A percentile compares a stretch with the other conserved stretches of the same genome.
Evolutionary conservation across 64 coral and sea anemone species (phyloP).

Genomic region (Montipora cactus): DNA sequence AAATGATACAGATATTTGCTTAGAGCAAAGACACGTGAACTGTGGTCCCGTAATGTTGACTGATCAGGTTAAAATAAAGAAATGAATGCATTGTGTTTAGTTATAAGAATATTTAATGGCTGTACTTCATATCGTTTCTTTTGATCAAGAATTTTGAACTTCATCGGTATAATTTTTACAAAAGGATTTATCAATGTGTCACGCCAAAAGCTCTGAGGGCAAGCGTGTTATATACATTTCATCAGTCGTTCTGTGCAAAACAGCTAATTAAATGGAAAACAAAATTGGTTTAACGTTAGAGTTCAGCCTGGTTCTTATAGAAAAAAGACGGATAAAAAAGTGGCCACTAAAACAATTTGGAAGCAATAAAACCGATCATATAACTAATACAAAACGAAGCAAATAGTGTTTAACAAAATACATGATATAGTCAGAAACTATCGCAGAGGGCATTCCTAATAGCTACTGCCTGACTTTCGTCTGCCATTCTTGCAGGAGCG

Average conservation of each 20-base stretch:
- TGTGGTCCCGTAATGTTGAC: not conserved
- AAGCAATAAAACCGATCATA: conserved; percentile 9
- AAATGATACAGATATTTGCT: conserved; percentile 22
- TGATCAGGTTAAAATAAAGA: conserved; percentile 30
- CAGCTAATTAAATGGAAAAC: not conserved
- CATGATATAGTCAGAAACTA: conserved; percentile 19
- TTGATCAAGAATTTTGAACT: not conserved
- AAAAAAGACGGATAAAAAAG: conserved; percentile 6
- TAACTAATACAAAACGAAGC: conserved; percentile 10
- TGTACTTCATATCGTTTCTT: conserved; percentile 32
- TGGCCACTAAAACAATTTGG: conserved; percentile 2
- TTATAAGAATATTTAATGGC: conserved; percentile 34
- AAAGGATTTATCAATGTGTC: conserved; percentile 11
- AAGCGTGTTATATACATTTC: not conserved
- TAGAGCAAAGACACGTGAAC: conserved; percentile 14
- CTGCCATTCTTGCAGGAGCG: conserved; percentile 25
- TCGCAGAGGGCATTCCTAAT: not conserved
- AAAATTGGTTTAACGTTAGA: not conserved
- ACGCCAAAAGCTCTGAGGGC: not conserved
- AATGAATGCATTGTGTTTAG: conserved; percentile 25
- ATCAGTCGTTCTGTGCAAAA: not conserved
- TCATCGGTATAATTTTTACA: conserved; percentile 1
- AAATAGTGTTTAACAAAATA: not conserved
- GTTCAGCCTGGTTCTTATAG: not conserved
- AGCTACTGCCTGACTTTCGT: conserved; percentile 2